Percentiles rank a stretch among this genome's conserved stretches.
These are phyloP conservation scores for Nansenia antarctica DNA, from an alignment of 2,113 vertebrate species.

Conservation along the genomic window DNA sequence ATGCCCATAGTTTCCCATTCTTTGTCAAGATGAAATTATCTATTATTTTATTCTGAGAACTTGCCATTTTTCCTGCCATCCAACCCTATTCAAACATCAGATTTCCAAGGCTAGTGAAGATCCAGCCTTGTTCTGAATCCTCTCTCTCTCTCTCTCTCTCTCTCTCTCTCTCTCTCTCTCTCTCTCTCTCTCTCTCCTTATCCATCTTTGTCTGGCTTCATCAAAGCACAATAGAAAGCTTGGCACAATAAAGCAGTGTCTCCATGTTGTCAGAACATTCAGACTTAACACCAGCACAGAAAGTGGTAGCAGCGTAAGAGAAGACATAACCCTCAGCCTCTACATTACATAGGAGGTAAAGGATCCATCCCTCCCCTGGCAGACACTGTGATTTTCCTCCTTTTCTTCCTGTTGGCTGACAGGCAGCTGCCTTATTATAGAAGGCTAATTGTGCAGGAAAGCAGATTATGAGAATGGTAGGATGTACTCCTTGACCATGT, in stretches of 20 bases:
- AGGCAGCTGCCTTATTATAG: slow-evolving; percentile 73
- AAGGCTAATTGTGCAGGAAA: slow-evolving; percentile 83
- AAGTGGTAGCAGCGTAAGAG: slow-evolving; percentile 38
- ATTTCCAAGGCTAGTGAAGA: slow-evolving; percentile 63
- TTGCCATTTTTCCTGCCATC: slow-evolving; percentile 51
- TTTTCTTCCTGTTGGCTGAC: slow-evolving; percentile 60
- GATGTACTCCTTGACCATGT: slow-evolving; percentile 83
- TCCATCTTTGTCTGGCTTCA: slow-evolving; percentile 60
- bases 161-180: slow-evolving; percentile 9
- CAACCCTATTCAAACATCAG: slow-evolving; percentile 61
- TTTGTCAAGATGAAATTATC: slow-evolving; percentile 72
- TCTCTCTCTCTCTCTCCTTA: slow-evolving; percentile 8
- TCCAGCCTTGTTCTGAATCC: slow-evolving; percentile 43
- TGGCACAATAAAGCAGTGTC: slow-evolving; percentile 60
- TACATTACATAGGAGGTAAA: slow-evolving; percentile 56
- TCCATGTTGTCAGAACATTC: slow-evolving; percentile 53
- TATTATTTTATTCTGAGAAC: slow-evolving; percentile 76
- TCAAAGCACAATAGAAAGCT: slow-evolving; percentile 68
- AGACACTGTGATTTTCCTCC: slow-evolving; percentile 60
- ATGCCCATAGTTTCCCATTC: slow-evolving; percentile 64
- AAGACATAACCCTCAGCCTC: slow-evolving; percentile 47
- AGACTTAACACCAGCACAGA: slow-evolving; percentile 43
- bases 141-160: slow-evolving; percentile 1
- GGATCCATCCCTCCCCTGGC: slow-evolving; percentile 56
- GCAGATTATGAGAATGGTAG: slow-evolving; percentile 78